Evolutionary conservation across 2,888 invertebrate genomes (phyloP).

Genomic region (Phalera bucephala): DNA sequence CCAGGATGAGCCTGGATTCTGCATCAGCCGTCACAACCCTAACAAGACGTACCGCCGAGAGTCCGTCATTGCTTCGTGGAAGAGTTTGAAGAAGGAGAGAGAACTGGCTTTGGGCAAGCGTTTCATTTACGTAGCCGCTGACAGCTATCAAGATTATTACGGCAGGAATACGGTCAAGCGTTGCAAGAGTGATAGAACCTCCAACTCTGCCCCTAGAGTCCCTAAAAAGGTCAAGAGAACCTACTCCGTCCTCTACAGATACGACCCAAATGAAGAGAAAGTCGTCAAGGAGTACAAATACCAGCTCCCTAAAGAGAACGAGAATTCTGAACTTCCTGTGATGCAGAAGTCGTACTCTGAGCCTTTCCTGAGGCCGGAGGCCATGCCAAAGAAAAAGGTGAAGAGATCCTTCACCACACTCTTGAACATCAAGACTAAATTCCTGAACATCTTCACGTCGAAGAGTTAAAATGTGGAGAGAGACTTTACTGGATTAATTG

Average conservation of each 20-base stretch:
- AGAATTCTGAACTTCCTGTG: conserved; percentile 32
- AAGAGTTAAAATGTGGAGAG: conserved; percentile 57
- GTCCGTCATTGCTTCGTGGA: conserved; percentile 79
- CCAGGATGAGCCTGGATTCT: conserved; percentile 66
- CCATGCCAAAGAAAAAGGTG: conserved; percentile 69
- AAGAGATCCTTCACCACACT: conserved; percentile 75
- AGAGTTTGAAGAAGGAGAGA: conserved; percentile 74
- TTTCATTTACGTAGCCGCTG: conserved; percentile 69
- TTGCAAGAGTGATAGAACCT: conserved; percentile 72
- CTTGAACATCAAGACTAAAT: conserved; percentile 72
- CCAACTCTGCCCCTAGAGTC: conserved; percentile 46
- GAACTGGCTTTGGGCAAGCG: conserved; percentile 75
- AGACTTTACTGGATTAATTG: conserved; percentile 51
- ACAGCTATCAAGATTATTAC: conserved; percentile 70
- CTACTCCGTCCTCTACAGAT: conserved; percentile 73
- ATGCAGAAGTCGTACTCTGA: conserved; percentile 68
- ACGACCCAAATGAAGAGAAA: conserved; percentile 71
- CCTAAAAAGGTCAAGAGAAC: conserved; percentile 74
- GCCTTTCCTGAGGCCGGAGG: conserved; percentile 64
- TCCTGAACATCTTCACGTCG: conserved; percentile 71
- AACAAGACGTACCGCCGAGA: conserved; percentile 77
- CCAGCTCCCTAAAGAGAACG: conserved; percentile 55
- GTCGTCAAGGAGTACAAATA: conserved; percentile 78
- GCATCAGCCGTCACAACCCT: conserved; percentile 77
- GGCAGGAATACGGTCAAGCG: conserved; percentile 74